Base-by-base conservation (phyloP, 2,113 vertebrate species). In the Larimichthys crocea region DNA sequence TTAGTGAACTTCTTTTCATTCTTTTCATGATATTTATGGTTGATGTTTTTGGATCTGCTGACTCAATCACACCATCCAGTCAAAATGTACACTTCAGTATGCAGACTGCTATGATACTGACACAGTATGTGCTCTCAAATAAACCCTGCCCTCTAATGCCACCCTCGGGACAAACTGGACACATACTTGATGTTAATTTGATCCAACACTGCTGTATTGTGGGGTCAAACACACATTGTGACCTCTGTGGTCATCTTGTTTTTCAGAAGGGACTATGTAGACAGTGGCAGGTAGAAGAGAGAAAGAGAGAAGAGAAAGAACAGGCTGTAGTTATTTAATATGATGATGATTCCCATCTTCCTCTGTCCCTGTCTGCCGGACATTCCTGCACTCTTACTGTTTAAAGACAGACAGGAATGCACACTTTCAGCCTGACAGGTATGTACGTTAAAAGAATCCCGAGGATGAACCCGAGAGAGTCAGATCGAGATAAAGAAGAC, bases 371-470 rank as follows among this genome's bases (percentile, higher is more conserved):
- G 63, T 78, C 61, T 31, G 55, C 77, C 80, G 48, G 78, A 91
- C 79, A 53, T 84, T 84, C 77, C 86, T 61, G 76, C 67, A 9
- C 70, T 49, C 56, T 46, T 44, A 40, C 19, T 64, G 53, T 86
- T 83, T 76, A 76, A 67, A 81, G 46, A 75, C n/a, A 3, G 68
- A 48, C 19, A 78, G 26, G 68, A 72, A 83, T 79, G 69, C 48
- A 72, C 63, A 84, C 56, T 72, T 72, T 67, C 4, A 70, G n/a
- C 19, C 17, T 12, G 62, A 56, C 46, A 78, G 71, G 29, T 64
- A 69, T 57, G 65, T 26, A n/a, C 14, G 26, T 48, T 22, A 46
- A 59, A 70, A 26, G 22, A 50, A 35, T 52, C 52, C 64, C 20
- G 59, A 24, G 44, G n/a, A 67, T 44, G 40, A 62, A 48, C n/a